Conservation (phyloP, 2,888 invertebrate genomes). For the Calameuta filiformis region DNA sequence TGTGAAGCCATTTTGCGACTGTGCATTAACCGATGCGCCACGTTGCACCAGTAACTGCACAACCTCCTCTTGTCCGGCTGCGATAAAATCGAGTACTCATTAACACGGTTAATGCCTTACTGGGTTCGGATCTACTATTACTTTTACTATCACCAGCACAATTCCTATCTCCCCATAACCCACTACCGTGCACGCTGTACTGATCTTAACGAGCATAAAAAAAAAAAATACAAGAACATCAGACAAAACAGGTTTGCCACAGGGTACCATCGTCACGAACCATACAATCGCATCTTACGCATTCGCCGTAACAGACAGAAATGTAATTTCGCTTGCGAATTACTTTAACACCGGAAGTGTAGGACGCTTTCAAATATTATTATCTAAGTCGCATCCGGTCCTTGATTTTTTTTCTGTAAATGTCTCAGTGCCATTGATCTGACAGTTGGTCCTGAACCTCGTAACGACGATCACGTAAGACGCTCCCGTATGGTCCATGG, state of each 20-base stretch:
- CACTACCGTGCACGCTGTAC: background rate
- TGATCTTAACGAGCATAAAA: background rate
- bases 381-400: background rate
- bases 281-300: background rate
- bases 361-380: background rate
- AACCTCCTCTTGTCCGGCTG: slow-evolving; percentile 94
- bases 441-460: no score
- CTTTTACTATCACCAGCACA: background rate
- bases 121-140: background rate
- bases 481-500: background rate
- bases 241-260: background rate
- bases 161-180: background rate
- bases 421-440: background rate
- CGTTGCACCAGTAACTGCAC: slow-evolving; percentile 90
- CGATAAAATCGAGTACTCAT: background rate
- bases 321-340: no score
- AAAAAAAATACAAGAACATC: slow-evolving; percentile 14
- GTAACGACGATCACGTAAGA: background rate
- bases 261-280: background rate
- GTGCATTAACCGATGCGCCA: slow-evolving; percentile 95
- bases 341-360: background rate
- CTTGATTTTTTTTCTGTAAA: background rate
- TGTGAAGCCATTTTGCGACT: slow-evolving; percentile 97
- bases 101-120: background rate
- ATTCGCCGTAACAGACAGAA: background rate